Base-by-base conservation (phyloP, 2,888 invertebrate species). In the Julus scanicus region DNA sequence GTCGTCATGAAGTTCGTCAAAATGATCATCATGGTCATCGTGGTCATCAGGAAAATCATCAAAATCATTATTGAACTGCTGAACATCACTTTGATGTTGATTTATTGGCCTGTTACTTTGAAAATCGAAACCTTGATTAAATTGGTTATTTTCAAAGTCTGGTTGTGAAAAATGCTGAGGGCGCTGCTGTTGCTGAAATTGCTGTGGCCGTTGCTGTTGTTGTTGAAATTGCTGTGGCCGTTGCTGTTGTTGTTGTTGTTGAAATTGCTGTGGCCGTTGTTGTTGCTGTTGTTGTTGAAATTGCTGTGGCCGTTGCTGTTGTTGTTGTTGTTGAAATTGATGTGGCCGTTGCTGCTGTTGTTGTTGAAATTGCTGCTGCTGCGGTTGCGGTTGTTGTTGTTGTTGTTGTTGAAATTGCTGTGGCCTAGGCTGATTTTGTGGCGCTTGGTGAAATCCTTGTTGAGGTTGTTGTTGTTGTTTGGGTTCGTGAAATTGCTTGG, bases 21-120 rank as follows among this genome's bases (percentile, higher is more conserved):
- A 71, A 71, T 71, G 71, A 71, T 29, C 71, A 29, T 71, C 71
- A 71, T n/a, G n/a, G n/a, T n/a, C n/a, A n/a, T n/a, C n/a, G n/a
- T 71, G 20, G 1, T 71, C 71, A 29, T 71, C 71, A 20, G 71
- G 71, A 71, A 71, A 71, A 29, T 71, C 71, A 29, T 71, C 71
- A 29, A 71, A 71, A 5, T 71, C 71, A 29, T 71, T n/a, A 29
- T 11, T 29, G 29, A 71, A 71, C 20, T 71, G 71, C 29, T 71
- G 71, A 8, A 29, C 8, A 29, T 71, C 29, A 8, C 29, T 9
- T 20, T 29, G 71, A 8, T 71, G 20, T 13, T 17, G 63, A 63
- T 5, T 13, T n/a, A 13, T n/a, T 63, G 63, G 63, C n/a, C 53
- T 6, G 15, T 63, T 63, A 63, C 20, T 63, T 3, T n/a, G n/a